Base-by-base conservation (phyloP, 2,113 vertebrate genomes). In the Tupaia chinensis region DNA sequence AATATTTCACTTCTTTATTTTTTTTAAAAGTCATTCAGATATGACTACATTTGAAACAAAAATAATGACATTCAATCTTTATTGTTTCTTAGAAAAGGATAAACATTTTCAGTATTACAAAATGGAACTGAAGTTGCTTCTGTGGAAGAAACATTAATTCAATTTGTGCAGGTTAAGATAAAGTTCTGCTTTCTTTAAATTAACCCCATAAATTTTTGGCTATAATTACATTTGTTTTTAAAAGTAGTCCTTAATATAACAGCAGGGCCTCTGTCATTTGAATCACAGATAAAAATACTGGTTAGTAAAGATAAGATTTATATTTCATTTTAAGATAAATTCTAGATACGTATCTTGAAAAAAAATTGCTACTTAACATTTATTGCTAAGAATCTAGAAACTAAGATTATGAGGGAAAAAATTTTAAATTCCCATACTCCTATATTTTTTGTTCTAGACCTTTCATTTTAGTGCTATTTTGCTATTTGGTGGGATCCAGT, bases 11-110 rank as follows among this genome's bases (percentile, higher is more conserved):
- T 96, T 63, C 79, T 95, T 34, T 66, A 7, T 89, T 85, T 95
- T 85, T 95, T 81, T 79, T 77, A 25, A 65, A 94, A 93, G 34
- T n/a, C 79, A 91, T 80, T 92, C 89, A 94, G 91, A 96, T 89
- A 60, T 29, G 32, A 94, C 69, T 87, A 73, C 27, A 86, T 4
- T 77, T 93, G 66, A 91, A 91, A 91, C 54, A 92, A 60, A 79
- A 92, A 94, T 34, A 13, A 19, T 93, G 69, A 63, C 74, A 94
- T 89, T 85, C 56, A 65, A 29, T 58, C 27, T 77, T 65, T 34
- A 20, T 54, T 90, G 25, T 63, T 94, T 91, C 79, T 93, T 74
- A 96, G 23, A 92, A 93, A 87, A 85, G 10, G 2, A 88, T 66
- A 95, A 92, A 79, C 10, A 93, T 78, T 87, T 94, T 84, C 58